Percentiles rank a stretch among this genome's conserved stretches.
phyloP scores from a whole-genome alignment of 2,888 invertebrate genomes.

The Piscicola geometra region DNA sequence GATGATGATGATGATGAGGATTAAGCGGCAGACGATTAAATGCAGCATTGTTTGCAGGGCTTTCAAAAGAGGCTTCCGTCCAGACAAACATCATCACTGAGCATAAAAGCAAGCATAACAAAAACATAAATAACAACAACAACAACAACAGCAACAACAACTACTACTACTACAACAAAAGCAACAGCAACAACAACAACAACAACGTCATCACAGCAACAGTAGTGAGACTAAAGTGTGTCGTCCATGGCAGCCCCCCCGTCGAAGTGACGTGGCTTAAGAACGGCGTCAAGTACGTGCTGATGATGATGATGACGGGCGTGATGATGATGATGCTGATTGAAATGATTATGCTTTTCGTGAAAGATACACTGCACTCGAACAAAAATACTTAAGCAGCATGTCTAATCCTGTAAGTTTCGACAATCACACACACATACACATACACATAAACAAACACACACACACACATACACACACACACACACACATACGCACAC shows the following conservation, averaged over 20 bases:
- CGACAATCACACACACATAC: too few relatives aligned
- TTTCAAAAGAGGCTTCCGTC: not conserved
- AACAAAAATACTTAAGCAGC: too few relatives aligned
- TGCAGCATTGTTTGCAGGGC: too few relatives aligned
- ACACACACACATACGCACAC: too few relatives aligned
- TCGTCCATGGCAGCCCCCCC: not conserved
- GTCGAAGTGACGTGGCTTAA: slow-evolving; percentile 1
- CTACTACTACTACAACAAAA: not conserved
- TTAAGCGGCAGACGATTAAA: too few relatives aligned
- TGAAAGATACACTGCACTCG: too few relatives aligned
- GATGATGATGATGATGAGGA: too few relatives aligned
- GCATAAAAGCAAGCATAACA: not conserved
- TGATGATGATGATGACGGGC: not conserved
- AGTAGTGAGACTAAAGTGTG: not conserved
- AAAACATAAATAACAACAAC: not conserved
- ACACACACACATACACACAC: too few relatives aligned
- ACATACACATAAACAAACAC: too few relatives aligned
- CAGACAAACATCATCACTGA: not conserved
- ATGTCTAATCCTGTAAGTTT: too few relatives aligned
- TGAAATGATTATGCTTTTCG: too few relatives aligned
- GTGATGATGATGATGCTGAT: too few relatives aligned
- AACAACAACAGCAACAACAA: not conserved
- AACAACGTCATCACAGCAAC: not conserved
- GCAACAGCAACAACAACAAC: not conserved
- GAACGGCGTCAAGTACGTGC: not conserved